Evolutionary conservation across 2,888 invertebrate species (phyloP).

Genomic region (Stomorhina lunata): DNA sequence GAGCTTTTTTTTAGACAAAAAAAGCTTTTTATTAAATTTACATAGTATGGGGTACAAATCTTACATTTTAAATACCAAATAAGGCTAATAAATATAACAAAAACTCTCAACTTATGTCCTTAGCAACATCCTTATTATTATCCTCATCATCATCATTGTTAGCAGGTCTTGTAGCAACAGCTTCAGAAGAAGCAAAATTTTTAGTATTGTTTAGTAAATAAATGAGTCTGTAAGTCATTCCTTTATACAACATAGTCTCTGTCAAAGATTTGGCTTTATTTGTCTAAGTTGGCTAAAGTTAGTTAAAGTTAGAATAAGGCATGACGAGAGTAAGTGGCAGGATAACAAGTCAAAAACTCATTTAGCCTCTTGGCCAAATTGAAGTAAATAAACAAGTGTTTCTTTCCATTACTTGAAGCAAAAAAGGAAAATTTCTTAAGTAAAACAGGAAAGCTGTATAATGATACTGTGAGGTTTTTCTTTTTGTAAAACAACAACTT

Average conservation of each 20-base stretch:
- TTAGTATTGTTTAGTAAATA: conserved; percentile 25
- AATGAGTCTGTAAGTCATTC: conserved; percentile 27
- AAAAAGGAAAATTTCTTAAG: not conserved
- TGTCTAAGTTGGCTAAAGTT: conserved; percentile 16
- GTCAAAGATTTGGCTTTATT: conserved; percentile 2
- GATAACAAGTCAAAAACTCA: conserved; percentile 70
- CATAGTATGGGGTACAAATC: not conserved
- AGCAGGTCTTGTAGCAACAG: not conserved
- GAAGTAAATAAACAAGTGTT: conserved; percentile 67
- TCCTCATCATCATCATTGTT: not conserved
- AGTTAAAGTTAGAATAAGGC: conserved; percentile 30
- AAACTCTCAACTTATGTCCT: not conserved
- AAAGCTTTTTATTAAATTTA: no score
- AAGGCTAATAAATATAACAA: not conserved
- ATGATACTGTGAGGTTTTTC: not conserved
- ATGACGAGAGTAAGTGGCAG: conserved; percentile 63
- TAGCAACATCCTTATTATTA: conserved; percentile 1
- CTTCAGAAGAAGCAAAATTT: not conserved
- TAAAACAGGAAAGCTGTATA: not conserved
- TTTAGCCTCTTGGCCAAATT: conserved; percentile 72
- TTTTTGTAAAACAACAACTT: conserved; percentile 15
- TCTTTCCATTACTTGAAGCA: conserved; percentile 24
- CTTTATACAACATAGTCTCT: not conserved
- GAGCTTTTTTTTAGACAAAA: no score
- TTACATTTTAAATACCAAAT: not conserved